These are phyloP conservation scores for Apocrypta bakeri DNA, from an alignment of 1,140 invertebrate genomes.

Conservation along the genomic window DNA sequence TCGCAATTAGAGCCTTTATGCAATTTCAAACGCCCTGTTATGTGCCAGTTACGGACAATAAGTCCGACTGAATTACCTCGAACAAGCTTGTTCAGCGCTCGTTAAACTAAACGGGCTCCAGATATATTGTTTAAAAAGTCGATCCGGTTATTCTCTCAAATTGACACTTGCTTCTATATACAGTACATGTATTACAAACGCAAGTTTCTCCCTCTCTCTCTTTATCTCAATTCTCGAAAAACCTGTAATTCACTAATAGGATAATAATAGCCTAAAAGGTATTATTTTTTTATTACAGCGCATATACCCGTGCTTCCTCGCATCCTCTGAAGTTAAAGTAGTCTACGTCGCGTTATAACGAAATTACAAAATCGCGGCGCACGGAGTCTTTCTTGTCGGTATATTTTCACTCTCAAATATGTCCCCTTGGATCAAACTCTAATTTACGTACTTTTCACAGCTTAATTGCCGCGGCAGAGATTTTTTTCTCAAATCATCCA, in stretches of 20 bases:
- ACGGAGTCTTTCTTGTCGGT: too few relatives aligned
- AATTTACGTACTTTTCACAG: conserved; percentile 5
- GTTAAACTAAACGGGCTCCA: conserved; percentile 51
- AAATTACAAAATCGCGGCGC: too few relatives aligned
- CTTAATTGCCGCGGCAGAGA: conserved; percentile 2
- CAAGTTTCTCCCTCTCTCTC: too few relatives aligned
- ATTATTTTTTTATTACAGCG: too few relatives aligned
- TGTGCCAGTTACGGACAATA: conserved; percentile 62
- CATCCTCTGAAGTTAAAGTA: too few relatives aligned
- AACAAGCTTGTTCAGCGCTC: conserved; percentile 58
- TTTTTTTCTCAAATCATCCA: not conserved
- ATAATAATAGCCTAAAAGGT: not conserved
- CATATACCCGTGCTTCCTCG: too few relatives aligned
- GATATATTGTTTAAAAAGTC: conserved; percentile 27
- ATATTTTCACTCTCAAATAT: too few relatives aligned
- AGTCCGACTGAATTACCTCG: conserved; percentile 57
- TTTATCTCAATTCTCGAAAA: conserved; percentile 13
- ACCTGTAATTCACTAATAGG: not conserved
- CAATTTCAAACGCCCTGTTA: conserved; percentile 59
- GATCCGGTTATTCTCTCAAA: conserved; percentile 1
- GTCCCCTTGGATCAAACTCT: not conserved
- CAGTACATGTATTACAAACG: not conserved
- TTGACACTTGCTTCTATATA: conserved; percentile 7
- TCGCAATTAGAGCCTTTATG: conserved; percentile 61
- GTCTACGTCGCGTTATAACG: too few relatives aligned